phyloP scores from a whole-genome alignment of 2,797 vertebrate species.

The Pipistrellus kuhlii region DNA sequence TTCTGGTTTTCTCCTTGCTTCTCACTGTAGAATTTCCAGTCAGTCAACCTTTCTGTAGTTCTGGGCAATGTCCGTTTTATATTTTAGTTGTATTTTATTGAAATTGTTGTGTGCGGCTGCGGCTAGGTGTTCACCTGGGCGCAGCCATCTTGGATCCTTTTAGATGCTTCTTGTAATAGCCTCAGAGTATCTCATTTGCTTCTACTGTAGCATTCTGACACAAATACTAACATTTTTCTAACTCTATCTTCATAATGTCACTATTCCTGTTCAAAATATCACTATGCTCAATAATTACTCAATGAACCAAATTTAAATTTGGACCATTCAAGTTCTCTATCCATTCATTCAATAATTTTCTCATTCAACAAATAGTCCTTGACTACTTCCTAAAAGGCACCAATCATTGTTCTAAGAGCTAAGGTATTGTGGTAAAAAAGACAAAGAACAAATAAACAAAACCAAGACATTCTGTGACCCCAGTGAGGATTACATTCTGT shows the following conservation, averaged over 20 bases:
- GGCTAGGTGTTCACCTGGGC: too few relatives aligned
- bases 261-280: constrained; percentile 4
- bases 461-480: background rate
- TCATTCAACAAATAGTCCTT: constrained; percentile 27
- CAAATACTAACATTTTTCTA: background rate
- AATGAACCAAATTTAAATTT: constrained; percentile 31
- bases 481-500: background rate
- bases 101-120: too few relatives aligned
- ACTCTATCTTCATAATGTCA: background rate
- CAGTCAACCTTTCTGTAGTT: too few relatives aligned
- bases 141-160: too few relatives aligned
- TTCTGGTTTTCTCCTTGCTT: too few relatives aligned
- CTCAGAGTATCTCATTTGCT: background rate
- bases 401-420: constrained; percentile 30
- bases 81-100: too few relatives aligned
- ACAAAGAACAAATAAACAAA: background rate
- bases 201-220: background rate
- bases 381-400: background rate
- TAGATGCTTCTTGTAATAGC: background rate
- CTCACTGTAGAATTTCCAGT: too few relatives aligned
- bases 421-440: background rate
- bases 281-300: background rate
- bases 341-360: background rate
- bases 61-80: too few relatives aligned
- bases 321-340: background rate